A percentile compares a stretch with the other conserved stretches of the same genome.
phyloP scores from a whole-genome alignment of 2,113 vertebrate species.

The Rhegmatorhina hoffmannsi region DNA sequence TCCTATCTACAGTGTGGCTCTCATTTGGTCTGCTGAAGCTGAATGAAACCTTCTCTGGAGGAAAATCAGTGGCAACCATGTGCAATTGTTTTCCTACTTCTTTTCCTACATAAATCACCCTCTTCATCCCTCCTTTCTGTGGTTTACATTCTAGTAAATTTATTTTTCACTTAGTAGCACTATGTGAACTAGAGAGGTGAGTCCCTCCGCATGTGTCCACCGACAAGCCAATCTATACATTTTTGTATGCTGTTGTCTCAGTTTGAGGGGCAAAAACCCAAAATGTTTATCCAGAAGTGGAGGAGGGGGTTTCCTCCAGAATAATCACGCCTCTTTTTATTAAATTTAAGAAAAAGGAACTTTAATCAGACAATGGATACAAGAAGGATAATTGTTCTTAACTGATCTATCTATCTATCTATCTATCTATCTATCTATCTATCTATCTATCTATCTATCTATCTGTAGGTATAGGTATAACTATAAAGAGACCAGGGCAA shows the following conservation, averaged over 20 bases:
- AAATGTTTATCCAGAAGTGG: too few species aligned
- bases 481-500: too few species aligned
- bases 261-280: too few species aligned
- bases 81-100: not conserved
- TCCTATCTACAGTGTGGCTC: not conserved
- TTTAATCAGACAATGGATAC: too few species aligned
- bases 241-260: not conserved
- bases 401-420: too few species aligned
- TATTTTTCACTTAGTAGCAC: not conserved
- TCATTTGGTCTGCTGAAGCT: not conserved
- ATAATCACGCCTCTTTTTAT: too few species aligned
- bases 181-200: not conserved
- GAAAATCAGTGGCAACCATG: not conserved
- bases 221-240: not conserved
- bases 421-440: too few species aligned
- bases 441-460: too few species aligned
- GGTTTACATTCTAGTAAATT: not conserved
- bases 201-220: rapidly evolving
- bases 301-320: too few species aligned
- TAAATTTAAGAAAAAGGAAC: too few species aligned
- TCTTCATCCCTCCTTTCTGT: not conserved
- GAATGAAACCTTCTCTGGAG: not conserved
- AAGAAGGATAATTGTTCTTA: too few species aligned
- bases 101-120: not conserved
- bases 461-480: too few species aligned